A percentile compares a stretch with the other conserved stretches of the same genome.
These are phyloP conservation scores for Rhodinocichla rosea DNA, from an alignment of 2,113 vertebrate species.

Conservation along the genomic window DNA sequence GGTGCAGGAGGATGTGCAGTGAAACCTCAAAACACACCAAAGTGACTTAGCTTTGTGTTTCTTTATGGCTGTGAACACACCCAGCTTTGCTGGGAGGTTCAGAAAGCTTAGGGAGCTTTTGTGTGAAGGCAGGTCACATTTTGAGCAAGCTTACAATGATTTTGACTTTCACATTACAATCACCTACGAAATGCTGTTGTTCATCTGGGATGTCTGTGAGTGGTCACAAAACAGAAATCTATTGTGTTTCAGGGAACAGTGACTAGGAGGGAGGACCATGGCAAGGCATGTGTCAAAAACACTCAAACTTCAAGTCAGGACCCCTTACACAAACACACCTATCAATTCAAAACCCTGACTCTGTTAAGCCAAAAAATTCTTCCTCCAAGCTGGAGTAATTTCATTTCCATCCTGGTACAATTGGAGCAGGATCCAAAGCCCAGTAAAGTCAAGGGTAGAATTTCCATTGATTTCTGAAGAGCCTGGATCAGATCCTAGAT, in stretches of 20 bases:
- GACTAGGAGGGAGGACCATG: background rate
- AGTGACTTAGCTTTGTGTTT: background rate
- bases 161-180: background rate
- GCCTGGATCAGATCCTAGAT: constrained; percentile 28
- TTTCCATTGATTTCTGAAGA: constrained; percentile 46
- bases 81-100: background rate
- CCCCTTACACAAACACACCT: background rate
- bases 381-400: background rate
- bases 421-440: background rate
- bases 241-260: background rate
- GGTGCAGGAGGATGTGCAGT: background rate
- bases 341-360: background rate
- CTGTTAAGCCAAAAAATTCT: background rate
- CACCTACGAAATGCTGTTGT: background rate
- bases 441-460: constrained; percentile 47
- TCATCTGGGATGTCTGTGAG: background rate
- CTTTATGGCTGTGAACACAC: background rate
- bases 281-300: background rate
- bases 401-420: constrained; percentile 7
- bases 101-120: background rate
- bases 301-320: background rate
- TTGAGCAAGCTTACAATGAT: background rate
- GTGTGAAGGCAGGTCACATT: background rate
- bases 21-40: background rate
- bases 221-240: background rate